Conservation (phyloP, 2,888 invertebrate species). For the Drosophila prolongata region DNA sequence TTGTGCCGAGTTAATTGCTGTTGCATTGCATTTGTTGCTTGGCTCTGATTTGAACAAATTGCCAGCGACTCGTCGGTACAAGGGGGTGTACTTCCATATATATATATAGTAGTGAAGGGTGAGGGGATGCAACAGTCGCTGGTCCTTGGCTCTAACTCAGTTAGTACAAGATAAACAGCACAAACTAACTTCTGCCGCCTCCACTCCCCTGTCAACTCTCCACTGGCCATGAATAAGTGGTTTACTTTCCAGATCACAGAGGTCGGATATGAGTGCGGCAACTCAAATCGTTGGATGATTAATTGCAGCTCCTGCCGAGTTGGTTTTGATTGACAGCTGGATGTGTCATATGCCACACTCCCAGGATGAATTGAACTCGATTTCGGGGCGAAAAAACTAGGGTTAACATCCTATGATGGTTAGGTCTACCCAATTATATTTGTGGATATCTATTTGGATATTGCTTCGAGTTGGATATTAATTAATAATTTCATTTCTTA, state of each 20-base stretch:
- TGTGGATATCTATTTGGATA: neutral
- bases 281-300: conserved; percentile 45
- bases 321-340: conserved; percentile 48
- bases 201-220: conserved; percentile 7
- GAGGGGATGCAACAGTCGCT: conserved; percentile 61
- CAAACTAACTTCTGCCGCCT: conserved; percentile 31
- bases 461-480: neutral
- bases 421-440: neutral
- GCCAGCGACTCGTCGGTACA: conserved; percentile 45
- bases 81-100: neutral
- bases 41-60: conserved; percentile 76
- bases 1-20: conserved; percentile 77
- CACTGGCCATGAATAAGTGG: conserved; percentile 51
- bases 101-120: neutral
- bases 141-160: conserved; percentile 40
- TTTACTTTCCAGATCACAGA: conserved; percentile 64
- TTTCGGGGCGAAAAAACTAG: conserved; percentile 5
- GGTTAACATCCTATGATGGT: neutral
- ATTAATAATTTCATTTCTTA: neutral
- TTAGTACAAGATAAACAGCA: conserved; percentile 45
- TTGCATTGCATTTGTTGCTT: conserved; percentile 77
- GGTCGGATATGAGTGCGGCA: conserved; percentile 61
- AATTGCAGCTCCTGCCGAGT: conserved; percentile 38
- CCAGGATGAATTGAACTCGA: conserved; percentile 11
- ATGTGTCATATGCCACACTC: conserved; percentile 39